Base-by-base conservation (phyloP, 1,140 invertebrate genomes). In the Notospermus geniculatus region DNA sequence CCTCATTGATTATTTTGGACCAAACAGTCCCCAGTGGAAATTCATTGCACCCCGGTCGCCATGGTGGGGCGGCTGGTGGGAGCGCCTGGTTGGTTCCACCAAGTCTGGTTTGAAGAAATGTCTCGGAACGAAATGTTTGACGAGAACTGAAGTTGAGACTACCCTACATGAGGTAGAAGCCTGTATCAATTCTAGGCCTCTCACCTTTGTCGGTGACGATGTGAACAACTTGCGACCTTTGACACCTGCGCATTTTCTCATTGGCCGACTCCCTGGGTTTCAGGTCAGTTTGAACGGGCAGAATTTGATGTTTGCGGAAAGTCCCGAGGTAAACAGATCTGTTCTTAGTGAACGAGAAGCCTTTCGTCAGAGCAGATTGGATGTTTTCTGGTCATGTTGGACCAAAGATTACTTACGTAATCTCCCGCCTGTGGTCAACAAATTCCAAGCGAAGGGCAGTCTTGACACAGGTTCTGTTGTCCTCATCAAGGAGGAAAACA, bases 311-410 rank as follows among this genome's bases (percentile, higher is more conserved):
- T n/a, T n/a, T n/a, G n/a, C n/a, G n/a, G n/a, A n/a, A n/a, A n/a
- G n/a, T n/a, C n/a, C n/a, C n/a, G n/a, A n/a, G n/a, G n/a, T n/a
- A n/a, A n/a, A n/a, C n/a, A n/a, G n/a, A n/a, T n/a, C n/a, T 5
- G 46, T 7, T 5, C 46, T 23, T 9, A 7, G 5, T 50, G 46
- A 23, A 4, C 4, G 25, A n/a, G 25, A 50, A 50, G n/a, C 32
- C 4, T 4, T 36, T 36, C 19, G 46, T n/a, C 46, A 50, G 25
- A 7, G 4, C 4, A 5, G 25, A 9, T n/a, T 50, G 5, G 25
- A 50, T 50, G 25, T 7, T 7, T 50, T 50, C 46, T 50, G 46
- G 46, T 19, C n/a, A n/a, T 9, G n/a, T 50, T 50, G 46, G 46
- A 23, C 4, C n/a, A 5, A 50, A 50, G 46, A 50, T 27, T 50